These are phyloP conservation scores for Platysteira castanea DNA, from an alignment of 2,113 vertebrate species.

Conservation along the genomic window DNA sequence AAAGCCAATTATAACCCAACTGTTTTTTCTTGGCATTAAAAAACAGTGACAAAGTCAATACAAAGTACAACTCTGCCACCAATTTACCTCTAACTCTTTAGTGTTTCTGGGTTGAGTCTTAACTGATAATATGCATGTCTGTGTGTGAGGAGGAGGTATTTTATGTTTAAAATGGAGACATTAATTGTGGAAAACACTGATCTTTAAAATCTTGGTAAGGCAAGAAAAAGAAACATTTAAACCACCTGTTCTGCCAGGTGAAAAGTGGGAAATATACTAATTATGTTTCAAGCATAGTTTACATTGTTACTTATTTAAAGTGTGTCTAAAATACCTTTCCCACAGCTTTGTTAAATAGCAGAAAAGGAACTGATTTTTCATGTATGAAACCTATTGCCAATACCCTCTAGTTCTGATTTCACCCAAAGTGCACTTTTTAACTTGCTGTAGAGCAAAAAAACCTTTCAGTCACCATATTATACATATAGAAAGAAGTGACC, in stretches of 20 bases:
- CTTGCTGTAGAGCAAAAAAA: neutral
- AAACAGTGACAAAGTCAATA: neutral
- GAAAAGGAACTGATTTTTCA: slow-evolving; percentile 30
- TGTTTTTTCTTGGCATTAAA: neutral
- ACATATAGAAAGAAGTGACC: neutral
- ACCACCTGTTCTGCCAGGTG: neutral
- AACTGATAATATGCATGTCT: neutral
- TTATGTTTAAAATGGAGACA: neutral
- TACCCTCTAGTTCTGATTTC: neutral
- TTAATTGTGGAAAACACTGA: neutral
- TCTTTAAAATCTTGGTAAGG: neutral
- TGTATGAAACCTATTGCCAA: neutral
- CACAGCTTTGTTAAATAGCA: neutral
- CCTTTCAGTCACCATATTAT: neutral
- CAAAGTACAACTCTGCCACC: neutral
- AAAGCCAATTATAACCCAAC: neutral
- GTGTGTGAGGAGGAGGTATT: neutral
- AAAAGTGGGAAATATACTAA: neutral
- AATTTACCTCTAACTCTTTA: neutral
- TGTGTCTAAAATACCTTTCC: neutral
- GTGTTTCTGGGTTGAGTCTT: neutral
- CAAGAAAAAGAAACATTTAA: neutral
- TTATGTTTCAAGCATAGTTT: neutral
- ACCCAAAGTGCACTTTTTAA: neutral
- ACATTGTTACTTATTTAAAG: neutral